Evolutionary conservation across 1,140 invertebrate species (phyloP).

Genomic region (Monomorium pharaonis): DNA sequence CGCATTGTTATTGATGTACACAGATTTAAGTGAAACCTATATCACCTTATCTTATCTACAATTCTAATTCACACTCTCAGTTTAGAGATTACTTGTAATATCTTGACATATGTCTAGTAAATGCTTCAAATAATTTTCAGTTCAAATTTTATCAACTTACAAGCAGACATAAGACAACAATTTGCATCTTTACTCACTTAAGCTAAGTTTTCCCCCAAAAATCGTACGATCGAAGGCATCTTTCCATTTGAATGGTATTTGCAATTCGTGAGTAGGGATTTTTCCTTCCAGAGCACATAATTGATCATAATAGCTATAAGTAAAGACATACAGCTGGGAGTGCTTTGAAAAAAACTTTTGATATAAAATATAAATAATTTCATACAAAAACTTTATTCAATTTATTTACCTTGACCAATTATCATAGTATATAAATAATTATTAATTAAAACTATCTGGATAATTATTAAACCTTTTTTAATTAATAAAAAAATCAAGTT

Average conservation of each 20-base stretch:
- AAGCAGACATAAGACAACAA: background rate
- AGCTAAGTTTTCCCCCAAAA: conserved; percentile 96
- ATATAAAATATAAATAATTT: too few relatives aligned
- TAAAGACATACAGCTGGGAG: background rate
- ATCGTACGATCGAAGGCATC: conserved; percentile 99
- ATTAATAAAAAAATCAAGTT: too few relatives aligned
- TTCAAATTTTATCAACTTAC: background rate
- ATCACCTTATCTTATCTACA: conserved; percentile 16
- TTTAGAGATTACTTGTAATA: conserved; percentile 4
- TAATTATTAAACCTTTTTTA: too few relatives aligned
- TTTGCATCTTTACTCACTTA: conserved; percentile 90
- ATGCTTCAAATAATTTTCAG: background rate
- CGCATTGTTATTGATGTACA: conserved; percentile 24
- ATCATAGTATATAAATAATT: too few relatives aligned
- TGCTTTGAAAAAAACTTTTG: background rate
- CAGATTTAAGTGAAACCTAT: background rate
- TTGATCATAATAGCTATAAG: conserved; percentile 84
- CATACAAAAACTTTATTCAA: too few relatives aligned
- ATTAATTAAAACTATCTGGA: too few relatives aligned
- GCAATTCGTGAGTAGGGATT: conserved; percentile 95
- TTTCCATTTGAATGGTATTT: conserved; percentile 99
- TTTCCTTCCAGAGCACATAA: conserved; percentile 96
- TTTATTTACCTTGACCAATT: too few relatives aligned
- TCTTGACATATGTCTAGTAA: background rate
- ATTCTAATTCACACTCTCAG: background rate